Base-by-base conservation (phyloP, 2,797 vertebrate genomes). In the Epinephelus coioides region DNA sequence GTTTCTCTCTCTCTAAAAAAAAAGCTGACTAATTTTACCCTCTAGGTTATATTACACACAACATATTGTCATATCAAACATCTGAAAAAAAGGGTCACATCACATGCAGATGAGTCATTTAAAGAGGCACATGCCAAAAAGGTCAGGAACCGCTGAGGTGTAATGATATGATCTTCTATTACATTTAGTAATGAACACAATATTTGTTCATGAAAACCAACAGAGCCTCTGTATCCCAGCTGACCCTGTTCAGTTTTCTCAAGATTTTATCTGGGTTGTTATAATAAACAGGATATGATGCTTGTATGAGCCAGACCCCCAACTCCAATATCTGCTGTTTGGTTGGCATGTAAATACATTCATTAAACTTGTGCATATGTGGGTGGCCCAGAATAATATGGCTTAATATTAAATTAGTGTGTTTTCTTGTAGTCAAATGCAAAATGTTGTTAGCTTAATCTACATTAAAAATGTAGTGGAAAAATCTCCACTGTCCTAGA, bases 231-330 rank as follows among this genome's bases (percentile, higher is more conserved):
- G 17, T 38, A 63, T 55, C 59, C 44, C 23, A 49, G 43, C 61
- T 76, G 38, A 67, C 27, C 23, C 51, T 49, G 30, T 50, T 74
- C 72, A 75, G 50, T 5, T 69, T 81, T 70, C 8, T 61, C 0
- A 44, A 73, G 79, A 82, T 79, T 47, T 17, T 76, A 86, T 85
- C 80, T 55, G 56, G 17, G n/a, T 70, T 63, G 53, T 57, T 64
- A 60, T 73, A 76, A 86, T 82, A 89, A 90, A 86, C 88, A 87
- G 71, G 82, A 88, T 71, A 69, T 75, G 43, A 73, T 76, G 60
- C n/a, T 73, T 47, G 69, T 62, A 75, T 71, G 56, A 83, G 61
- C 43, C n/a, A 65, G 21, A 77, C 8, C 44, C 57, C 43, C 59
- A 81, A 61, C 17, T 11, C 8, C 0, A 73, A 81, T 38, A 80